A percentile compares a stretch with the other conserved stretches of the same genome.
Evolutionary conservation across 2,113 vertebrate genomes (phyloP).

Genomic region (Gorsachius goisagi): DNA sequence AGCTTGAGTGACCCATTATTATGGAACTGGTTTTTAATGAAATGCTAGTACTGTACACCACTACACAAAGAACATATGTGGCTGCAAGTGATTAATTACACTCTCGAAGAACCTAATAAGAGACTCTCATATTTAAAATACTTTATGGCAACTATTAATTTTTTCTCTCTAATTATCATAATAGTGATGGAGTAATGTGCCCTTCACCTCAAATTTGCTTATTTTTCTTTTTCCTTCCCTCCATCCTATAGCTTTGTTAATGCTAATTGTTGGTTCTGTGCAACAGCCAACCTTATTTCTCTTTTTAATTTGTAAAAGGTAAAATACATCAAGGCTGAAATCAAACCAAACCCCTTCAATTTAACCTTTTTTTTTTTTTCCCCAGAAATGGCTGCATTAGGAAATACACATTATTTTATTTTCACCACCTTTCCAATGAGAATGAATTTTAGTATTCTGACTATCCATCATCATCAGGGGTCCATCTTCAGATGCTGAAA

Average conservation of each 20-base stretch:
- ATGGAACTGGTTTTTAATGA: constrained; percentile 62
- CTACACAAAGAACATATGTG: constrained; percentile 8
- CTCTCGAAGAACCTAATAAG: constrained; percentile 58
- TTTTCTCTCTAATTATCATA: constrained; percentile 55
- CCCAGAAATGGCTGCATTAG: neutral
- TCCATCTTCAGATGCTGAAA: neutral
- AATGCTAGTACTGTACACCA: constrained; percentile 20
- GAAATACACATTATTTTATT: neutral
- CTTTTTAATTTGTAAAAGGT: neutral
- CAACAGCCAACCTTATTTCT: neutral
- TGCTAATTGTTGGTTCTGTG: neutral
- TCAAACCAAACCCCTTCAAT: neutral
- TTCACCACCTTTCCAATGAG: neutral
- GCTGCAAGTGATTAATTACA: constrained; percentile 71
- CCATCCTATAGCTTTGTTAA: neutral
- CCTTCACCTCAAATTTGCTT: constrained; percentile 25
- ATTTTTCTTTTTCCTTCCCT: neutral
- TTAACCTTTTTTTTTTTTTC: neutral
- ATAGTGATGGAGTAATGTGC: neutral
- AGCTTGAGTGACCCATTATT: constrained; percentile 42
- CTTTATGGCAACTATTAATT: constrained; percentile 54
- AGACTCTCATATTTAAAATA: constrained; percentile 57
- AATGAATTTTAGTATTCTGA: neutral
- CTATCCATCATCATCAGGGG: neutral
- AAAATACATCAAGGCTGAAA: neutral